Evolutionary conservation across 2,888 invertebrate species (phyloP), one percentile per base, ranked within the genome.

Genomic region (Dolichomitus sp.): DNA sequence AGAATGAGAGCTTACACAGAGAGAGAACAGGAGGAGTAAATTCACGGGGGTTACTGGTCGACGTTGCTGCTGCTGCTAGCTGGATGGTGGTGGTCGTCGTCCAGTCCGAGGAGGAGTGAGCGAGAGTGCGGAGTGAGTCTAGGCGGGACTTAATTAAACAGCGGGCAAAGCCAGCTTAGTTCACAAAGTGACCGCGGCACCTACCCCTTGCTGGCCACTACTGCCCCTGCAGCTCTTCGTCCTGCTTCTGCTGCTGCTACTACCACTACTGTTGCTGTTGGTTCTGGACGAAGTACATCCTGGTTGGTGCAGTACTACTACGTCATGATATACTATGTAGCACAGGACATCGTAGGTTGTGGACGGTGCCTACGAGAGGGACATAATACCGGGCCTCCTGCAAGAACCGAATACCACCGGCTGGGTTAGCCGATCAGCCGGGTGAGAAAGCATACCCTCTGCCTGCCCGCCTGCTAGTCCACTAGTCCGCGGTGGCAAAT

Each of bases 101-200:
- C 68, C 68, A 68, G 80, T 73, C 80, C 69, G 77, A 65, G 77
- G 68, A 84, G 85, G 87, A 86, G 87, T 69, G 85, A 85, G 86
- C 74, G 81, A 81, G 83, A 78, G 82, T 83, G 86, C 85, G 88
- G 90, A 88, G 89, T 87, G 90, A 92, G 91, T 90, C 91, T 90
- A 91, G 92, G 92, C 90, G 89, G 92, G 92, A 93, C 92, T 93
- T 93, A 93, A 93, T 93, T 93, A 93, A 93, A 93, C 93, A 92
- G 90, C 90, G 89, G 88, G 91, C 90, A 92, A 92, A 92, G 92
- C 92, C 91, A 90, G 92, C 91, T 92, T 92, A 92, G 92, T 91
- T 93, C 92, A 93, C 93, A 93, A 93, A 93, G 93, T 93, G 93
- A 93, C 93, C 93, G 91, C 93, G 92, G 89, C 90, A 91, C 90